Base-by-base conservation (phyloP, 2,113 vertebrate genomes). In the Xiphorhynchus elegans region DNA sequence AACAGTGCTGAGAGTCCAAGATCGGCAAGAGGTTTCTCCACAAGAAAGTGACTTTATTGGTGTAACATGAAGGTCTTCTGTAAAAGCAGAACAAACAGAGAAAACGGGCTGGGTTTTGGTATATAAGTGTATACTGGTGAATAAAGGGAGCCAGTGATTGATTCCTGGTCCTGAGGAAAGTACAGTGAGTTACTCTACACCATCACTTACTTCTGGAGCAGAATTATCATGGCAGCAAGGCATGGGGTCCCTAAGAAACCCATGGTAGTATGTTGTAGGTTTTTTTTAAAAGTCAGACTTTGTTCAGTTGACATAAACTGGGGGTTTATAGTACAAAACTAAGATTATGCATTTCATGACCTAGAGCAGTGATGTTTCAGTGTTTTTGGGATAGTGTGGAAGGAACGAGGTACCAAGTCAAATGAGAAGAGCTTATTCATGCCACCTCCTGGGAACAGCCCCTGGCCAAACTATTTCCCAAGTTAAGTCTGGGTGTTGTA, bases 191-290 rank as follows among this genome's bases (percentile, higher is more conserved):
- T 4, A 26, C 10, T 74, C 12, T 46, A 33, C 19, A 39, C 5
- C 40, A 56, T 10, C 3, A 6, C 6, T 15, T 93, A 19, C n/a
- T 83, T 86, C 60, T 87, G 46, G 35, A 55, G 17, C 13, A 88
- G 42, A 47, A 63, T 29, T 82, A 19, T 47, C 39, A 37, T 53
- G 25, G 18, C 56, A 60, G 40, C 4, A 24, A 29, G 82, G 10
- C 29, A 85, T 11, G 4, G 13, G 1, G 19, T 39, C 3, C 49
- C 31, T 49, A 82, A 75, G 66, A 63, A 81, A 52, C 2, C 26
- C n/a, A 4, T 28, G 16, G 10, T 52, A 24, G 9, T 4, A 11
- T 40, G 7, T 35, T 79, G 6, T 26, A 31, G 17, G 1, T 0
- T 0, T 50, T 52, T 74, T 26, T 16, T 6, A 40, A 58, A 84